These are phyloP conservation scores for Siniperca scherzeri DNA, from an alignment of 2,797 vertebrate species.

Conservation along the genomic window DNA sequence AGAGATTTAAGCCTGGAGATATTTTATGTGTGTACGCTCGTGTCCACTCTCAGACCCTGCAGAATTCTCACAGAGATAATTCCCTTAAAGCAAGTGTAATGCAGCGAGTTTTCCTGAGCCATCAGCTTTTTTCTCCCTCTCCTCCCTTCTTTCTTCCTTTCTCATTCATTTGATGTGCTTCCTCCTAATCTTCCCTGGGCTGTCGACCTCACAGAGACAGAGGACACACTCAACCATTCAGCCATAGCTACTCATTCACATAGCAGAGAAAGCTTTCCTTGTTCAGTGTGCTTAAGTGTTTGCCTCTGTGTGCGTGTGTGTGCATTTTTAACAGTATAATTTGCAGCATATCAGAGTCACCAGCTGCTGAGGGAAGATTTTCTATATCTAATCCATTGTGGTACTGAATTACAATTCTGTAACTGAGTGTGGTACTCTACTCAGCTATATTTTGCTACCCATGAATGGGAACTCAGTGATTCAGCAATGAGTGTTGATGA, in stretches of 20 bases:
- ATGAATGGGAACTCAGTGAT: constrained; percentile 65
- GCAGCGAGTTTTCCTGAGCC: constrained; percentile 64
- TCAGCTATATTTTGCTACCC: constrained; percentile 50
- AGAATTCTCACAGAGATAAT: constrained; percentile 61
- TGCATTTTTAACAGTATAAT: constrained; percentile 58
- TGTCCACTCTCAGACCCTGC: constrained; percentile 48
- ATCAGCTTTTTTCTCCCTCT: constrained; percentile 45
- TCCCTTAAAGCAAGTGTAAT: constrained; percentile 71
- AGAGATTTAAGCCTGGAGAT: constrained; percentile 41
- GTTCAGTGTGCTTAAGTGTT: constrained; percentile 64
- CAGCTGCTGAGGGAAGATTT: constrained; percentile 55
- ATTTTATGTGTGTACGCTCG: constrained; percentile 18
- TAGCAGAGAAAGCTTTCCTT: constrained; percentile 64
- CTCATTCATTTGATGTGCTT: constrained; percentile 73
- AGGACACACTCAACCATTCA: constrained; percentile 75
- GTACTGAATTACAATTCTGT: constrained; percentile 52
- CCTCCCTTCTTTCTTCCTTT: constrained; percentile 45
- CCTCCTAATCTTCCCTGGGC: constrained; percentile 78
- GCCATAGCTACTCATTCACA: constrained; percentile 75
- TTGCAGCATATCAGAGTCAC: constrained; percentile 63
- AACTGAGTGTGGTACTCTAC: constrained; percentile 44
- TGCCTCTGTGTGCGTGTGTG: constrained; percentile 26
- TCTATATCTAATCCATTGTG: constrained; percentile 52
- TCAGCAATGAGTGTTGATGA: constrained; percentile 64
- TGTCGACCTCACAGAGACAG: constrained; percentile 75